Conservation (phyloP, 2,888 invertebrate species). For the Temnothorax unifasciatus region DNA sequence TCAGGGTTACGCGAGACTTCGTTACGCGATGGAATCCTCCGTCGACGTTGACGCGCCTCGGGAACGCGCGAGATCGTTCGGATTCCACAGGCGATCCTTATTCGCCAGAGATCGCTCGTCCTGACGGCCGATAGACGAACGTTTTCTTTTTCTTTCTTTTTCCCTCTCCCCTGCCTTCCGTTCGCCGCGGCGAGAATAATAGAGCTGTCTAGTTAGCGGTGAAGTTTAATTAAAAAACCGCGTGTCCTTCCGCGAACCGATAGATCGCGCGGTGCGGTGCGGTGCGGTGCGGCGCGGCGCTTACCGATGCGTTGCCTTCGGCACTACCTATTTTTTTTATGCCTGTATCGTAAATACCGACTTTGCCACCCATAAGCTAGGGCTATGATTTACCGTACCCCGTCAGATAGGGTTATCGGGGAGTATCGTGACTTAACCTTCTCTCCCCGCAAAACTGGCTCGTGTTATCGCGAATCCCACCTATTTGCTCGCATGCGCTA, state of each 20-base stretch:
- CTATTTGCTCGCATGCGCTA: slow-evolving; percentile 84
- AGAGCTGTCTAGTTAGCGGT: slow-evolving; percentile 49
- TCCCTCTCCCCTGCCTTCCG: no score
- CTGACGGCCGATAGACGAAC: slow-evolving; percentile 13
- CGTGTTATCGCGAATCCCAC: slow-evolving; percentile 80
- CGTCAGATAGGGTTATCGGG: slow-evolving; percentile 79
- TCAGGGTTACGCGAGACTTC: slow-evolving; percentile 13
- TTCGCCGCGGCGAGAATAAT: slow-evolving; percentile 58
- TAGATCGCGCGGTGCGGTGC: background rate
- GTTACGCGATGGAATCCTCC: background rate
- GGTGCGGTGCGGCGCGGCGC: slow-evolving; percentile 21
- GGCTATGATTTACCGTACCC: slow-evolving; percentile 80
- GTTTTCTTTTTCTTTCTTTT: slow-evolving; percentile 22
- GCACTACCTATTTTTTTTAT: slow-evolving; percentile 57
- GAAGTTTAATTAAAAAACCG: slow-evolving; percentile 55
- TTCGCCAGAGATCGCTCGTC: slow-evolving; percentile 1
- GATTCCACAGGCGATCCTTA: slow-evolving; percentile 28
- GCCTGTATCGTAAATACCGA: slow-evolving; percentile 66
- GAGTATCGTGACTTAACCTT: slow-evolving; percentile 76
- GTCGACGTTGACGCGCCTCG: slow-evolving; percentile 34
- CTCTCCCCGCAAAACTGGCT: slow-evolving; percentile 67
- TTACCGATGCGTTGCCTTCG: slow-evolving; percentile 47
- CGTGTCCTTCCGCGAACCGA: slow-evolving; percentile 29
- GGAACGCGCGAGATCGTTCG: background rate
- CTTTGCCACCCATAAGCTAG: slow-evolving; percentile 62